Percentiles rank a stretch among this genome's conserved stretches.
phyloP scores from a whole-genome alignment of 2,113 vertebrate genomes.

The Quiscalus mexicanus region DNA sequence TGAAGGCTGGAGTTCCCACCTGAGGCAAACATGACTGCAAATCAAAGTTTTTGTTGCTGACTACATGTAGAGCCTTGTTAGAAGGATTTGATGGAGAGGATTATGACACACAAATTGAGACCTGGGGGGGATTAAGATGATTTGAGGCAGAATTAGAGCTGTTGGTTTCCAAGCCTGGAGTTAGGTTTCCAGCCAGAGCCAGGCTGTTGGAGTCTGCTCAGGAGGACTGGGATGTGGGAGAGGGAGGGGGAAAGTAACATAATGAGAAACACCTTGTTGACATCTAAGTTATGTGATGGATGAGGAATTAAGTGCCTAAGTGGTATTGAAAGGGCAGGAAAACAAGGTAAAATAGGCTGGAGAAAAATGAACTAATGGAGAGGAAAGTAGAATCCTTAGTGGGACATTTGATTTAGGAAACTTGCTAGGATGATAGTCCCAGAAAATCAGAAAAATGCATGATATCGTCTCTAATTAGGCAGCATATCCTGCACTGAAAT shows the following conservation, averaged over 20 bases:
- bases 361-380: not conserved
- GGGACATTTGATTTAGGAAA: not conserved
- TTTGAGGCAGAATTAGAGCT: constrained; percentile 1
- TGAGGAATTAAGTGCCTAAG: constrained; percentile 3
- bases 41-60: not conserved
- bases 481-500: not conserved
- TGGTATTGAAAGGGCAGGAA: not conserved
- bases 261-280: not conserved
- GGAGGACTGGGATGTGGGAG: not conserved
- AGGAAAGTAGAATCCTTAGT: not conserved
- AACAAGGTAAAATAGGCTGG: not conserved
- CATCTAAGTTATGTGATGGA: not conserved
- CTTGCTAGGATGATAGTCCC: not conserved
- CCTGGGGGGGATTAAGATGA: not conserved
- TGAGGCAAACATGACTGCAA: not conserved
- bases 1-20: not conserved
- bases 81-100: not conserved
- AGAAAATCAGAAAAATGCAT: not conserved
- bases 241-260: not conserved
- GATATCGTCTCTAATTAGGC: not conserved
- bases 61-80: not conserved
- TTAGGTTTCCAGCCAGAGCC: too few relatives aligned
- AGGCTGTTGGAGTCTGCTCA: not conserved
- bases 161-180: not conserved
- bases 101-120: not conserved